A percentile compares a stretch with the other conserved stretches of the same genome.
Conservation (phyloP, 2,888 invertebrate genomes). For the Gastracanthus pulcherrimus region DNA sequence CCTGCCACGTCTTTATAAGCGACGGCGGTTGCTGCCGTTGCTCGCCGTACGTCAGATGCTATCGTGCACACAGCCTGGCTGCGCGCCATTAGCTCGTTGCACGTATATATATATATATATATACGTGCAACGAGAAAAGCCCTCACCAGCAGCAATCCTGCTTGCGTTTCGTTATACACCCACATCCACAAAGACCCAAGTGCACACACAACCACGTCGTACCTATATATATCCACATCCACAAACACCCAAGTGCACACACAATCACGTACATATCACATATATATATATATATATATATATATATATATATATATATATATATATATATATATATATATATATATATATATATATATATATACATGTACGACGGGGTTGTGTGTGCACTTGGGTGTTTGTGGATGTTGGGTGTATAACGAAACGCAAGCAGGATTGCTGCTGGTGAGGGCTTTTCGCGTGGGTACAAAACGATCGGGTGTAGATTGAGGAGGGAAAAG, state of each 20-base stretch:
- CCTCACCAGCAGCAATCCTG: not conserved
- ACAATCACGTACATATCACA: not conserved
- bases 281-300: no score
- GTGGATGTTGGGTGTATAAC: not conserved
- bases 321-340: no score
- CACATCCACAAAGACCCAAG: not conserved
- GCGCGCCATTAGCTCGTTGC: conserved; percentile 59
- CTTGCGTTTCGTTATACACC: conserved; percentile 2
- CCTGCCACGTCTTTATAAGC: conserved; percentile 70
- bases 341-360: no score
- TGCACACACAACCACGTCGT: not conserved
- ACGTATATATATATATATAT: no score
- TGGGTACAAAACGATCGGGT: conserved; percentile 25
- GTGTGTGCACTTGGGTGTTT: not conserved
- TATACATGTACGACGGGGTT: no score
- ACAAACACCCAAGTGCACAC: no score
- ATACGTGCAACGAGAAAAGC: not conserved
- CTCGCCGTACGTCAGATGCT: conserved; percentile 70
- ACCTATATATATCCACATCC: no score
- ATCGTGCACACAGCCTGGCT: conserved; percentile 71
- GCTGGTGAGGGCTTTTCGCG: not conserved
- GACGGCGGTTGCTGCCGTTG: conserved; percentile 55
- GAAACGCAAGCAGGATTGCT: not conserved
- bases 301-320: no score
- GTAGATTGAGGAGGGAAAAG: conserved; percentile 12